These are phyloP conservation scores for Proterorhinus semilunaris DNA, from an alignment of 2,113 vertebrate genomes.

Conservation along the genomic window DNA sequence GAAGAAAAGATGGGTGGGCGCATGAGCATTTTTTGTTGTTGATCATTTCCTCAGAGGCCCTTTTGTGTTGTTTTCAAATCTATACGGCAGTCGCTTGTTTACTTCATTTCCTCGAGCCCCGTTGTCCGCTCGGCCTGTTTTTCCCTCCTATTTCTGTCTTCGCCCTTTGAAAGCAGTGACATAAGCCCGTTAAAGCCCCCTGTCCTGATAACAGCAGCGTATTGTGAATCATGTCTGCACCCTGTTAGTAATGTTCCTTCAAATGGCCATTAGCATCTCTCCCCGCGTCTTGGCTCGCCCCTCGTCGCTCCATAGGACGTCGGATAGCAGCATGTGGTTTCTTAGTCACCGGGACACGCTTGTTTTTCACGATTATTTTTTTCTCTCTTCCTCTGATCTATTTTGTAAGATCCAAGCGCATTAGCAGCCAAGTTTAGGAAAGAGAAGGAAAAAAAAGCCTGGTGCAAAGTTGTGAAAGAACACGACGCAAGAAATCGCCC, in stretches of 20 bases:
- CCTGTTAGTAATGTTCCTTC: slow-evolving; percentile 57
- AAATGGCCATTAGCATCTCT: slow-evolving; percentile 41
- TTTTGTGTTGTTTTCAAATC: no score
- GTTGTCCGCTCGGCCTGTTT: neutral
- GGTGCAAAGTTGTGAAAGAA: neutral
- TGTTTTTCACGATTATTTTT: slow-evolving; percentile 35
- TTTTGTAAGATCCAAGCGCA: slow-evolving; percentile 5
- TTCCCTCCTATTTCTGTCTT: neutral
- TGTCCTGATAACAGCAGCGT: slow-evolving; percentile 31
- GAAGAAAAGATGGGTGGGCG: no score
- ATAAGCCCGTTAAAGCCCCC: slow-evolving; percentile 40
- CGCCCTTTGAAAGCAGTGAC: slow-evolving; percentile 29
- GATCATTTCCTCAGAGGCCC: no score
- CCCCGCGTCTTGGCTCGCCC: slow-evolving; percentile 38
- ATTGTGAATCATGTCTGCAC: slow-evolving; percentile 62
- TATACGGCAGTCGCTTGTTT: slow-evolving; percentile 3
- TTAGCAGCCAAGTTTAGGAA: slow-evolving; percentile 1
- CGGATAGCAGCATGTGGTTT: slow-evolving; percentile 51
- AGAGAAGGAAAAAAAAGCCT: neutral
- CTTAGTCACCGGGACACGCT: slow-evolving; percentile 51
- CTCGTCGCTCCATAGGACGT: slow-evolving; percentile 33
- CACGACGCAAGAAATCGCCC: neutral
- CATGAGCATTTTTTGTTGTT: no score
- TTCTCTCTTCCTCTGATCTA: neutral
- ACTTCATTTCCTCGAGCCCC: slow-evolving; percentile 1